phyloP scores from a whole-genome alignment of 2,113 vertebrate species.

The Pristiophorus japonicus region DNA sequence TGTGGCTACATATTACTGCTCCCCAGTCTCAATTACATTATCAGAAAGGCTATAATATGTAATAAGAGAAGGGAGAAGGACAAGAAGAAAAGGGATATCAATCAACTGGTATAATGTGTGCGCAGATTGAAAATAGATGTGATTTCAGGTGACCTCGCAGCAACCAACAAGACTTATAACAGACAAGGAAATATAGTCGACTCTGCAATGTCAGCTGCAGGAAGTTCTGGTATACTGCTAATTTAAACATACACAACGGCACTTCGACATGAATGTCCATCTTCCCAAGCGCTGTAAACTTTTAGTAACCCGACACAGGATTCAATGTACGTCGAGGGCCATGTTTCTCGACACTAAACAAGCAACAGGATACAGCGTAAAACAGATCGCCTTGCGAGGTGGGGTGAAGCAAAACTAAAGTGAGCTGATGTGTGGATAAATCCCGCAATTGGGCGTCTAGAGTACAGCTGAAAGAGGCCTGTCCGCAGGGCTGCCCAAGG shows the following conservation, averaged over 20 bases:
- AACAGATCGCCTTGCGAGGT: not conserved
- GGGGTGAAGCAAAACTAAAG: not conserved
- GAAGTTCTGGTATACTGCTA: not conserved
- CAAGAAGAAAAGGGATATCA: not conserved
- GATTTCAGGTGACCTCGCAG: constrained; percentile 1
- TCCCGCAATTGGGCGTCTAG: not conserved
- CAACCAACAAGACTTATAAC: too few species aligned
- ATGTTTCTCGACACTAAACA: not conserved
- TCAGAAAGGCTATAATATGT: not conserved
- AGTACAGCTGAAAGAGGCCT: not conserved
- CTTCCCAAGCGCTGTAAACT: not conserved
- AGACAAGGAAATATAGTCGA: not conserved
- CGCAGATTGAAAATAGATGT: not conserved
- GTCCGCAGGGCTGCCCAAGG: constrained; percentile 1
- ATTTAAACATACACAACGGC: not conserved
- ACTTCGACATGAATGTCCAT: not conserved
- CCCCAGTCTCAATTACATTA: not conserved
- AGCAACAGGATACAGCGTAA: not conserved
- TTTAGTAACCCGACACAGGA: not conserved
- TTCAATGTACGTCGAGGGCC: not conserved
- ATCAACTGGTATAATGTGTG: not conserved
- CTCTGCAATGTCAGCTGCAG: not conserved
- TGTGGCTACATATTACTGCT: not conserved
- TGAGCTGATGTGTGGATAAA: not conserved
- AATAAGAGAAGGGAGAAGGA: not conserved